Base-by-base conservation (phyloP, 2,797 vertebrate genomes). In the Naso thynnoides region DNA sequence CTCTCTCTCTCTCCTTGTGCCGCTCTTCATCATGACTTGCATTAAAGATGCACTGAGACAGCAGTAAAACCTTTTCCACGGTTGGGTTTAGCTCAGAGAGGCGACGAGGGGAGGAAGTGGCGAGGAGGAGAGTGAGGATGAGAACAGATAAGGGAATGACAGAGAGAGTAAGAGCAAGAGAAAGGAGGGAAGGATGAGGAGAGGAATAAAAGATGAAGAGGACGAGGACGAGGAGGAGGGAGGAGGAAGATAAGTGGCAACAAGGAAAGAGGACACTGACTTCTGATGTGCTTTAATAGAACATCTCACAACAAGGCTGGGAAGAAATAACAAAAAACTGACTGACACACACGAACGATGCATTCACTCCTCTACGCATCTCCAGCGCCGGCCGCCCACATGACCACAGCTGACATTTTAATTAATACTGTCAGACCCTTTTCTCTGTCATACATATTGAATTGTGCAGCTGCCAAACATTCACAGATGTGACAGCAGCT, bases 401-500 rank as follows among this genome's bases (percentile, higher is more conserved):
- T 76, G 85, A 77, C 85, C 82, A 62, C 70, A 31, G 66, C 80
- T 78, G 84, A 88, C 87, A 87, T 84, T 85, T 73, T 79, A 79
- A 88, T 86, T 78, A 88, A 87, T 77, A 68, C 69, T 66, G 70
- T 71, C 82, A 50, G 82, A 69, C 52, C 67, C 69, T 75, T 82
- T 82, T 63, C 72, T 81, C 57, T 48, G 14, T 83, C 76, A 74
- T 87, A 82, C 88, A 89, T 82, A 87, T 79, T 88, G 84, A 78
- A 79, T 83, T 27, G 24, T 76, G 81, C 86, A 89, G 82, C 84
- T 88, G 89, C 76, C 85, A 70, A 70, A 82, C 76, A 74, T 15
- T 16, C 70, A 19, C 88, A 89, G 85, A 91, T 90, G 89, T 89
- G 86, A 81, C 82, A 55, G 79, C 89, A 90, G 90, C 88, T 90